A percentile compares a stretch with the other conserved stretches of the same genome.
phyloP scores from a whole-genome alignment of 2,888 invertebrate species.

The Protophormia terraenovae region DNA sequence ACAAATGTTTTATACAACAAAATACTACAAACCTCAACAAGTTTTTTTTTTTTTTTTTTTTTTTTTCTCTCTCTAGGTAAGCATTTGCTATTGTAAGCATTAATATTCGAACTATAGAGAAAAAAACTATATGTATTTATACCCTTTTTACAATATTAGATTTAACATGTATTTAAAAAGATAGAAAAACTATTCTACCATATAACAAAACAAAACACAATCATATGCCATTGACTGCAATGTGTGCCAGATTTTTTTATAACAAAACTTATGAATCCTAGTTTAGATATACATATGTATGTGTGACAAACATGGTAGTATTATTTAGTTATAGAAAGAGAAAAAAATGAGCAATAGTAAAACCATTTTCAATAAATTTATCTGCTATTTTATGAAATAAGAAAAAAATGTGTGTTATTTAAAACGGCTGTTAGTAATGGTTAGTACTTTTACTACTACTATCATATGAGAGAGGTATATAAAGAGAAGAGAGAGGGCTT shows the following conservation, averaged over 20 bases:
- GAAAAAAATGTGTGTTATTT: conserved; percentile 2
- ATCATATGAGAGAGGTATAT: neutral
- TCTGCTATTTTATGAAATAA: conserved; percentile 11
- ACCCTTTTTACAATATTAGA: conserved; percentile 18
- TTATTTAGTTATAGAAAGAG: neutral
- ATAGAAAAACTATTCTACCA: neutral
- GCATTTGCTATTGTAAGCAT: conserved; percentile 10
- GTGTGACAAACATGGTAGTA: neutral
- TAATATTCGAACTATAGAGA: neutral
- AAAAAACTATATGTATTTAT: neutral
- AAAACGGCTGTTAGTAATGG: conserved; percentile 11
- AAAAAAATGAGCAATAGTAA: conserved; percentile 27
- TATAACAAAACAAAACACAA: neutral
- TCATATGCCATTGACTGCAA: neutral
- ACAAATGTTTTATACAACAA: neutral
- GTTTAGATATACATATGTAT: no score
- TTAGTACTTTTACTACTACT: neutral
- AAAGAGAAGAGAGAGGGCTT: no score
- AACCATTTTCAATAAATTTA: conserved; percentile 34
- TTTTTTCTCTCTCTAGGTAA: no score
- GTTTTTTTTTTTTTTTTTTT: neutral
- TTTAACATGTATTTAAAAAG: conserved; percentile 34
- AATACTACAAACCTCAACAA: neutral
- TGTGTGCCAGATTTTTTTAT: conserved; percentile 11
- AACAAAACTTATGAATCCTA: conserved; percentile 17